These are phyloP conservation scores for Chloroceryle inda DNA, from an alignment of 2,797 vertebrate genomes.

Conservation along the genomic window DNA sequence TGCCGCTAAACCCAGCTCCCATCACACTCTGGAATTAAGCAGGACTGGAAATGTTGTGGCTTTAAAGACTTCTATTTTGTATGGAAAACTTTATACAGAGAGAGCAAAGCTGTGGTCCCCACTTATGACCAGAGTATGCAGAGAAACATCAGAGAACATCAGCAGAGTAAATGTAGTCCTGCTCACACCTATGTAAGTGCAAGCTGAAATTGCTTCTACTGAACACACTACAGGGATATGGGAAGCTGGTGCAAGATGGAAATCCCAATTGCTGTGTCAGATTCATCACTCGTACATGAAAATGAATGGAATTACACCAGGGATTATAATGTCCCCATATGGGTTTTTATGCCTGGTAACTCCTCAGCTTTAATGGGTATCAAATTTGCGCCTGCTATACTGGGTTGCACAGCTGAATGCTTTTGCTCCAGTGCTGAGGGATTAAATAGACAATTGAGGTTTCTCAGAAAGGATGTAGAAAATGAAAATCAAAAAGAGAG, in stretches of 20 bases:
- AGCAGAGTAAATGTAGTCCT: neutral
- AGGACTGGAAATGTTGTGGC: neutral
- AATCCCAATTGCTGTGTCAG: neutral
- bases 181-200: neutral
- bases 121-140: neutral
- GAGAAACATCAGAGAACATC: neutral
- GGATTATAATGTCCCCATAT: slow-evolving; percentile 50
- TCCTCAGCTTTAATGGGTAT: slow-evolving; percentile 59
- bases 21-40: neutral
- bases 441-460: slow-evolving; percentile 71
- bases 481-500: slow-evolving; percentile 51
- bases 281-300: slow-evolving; percentile 15
- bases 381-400: slow-evolving; percentile 58
- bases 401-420: slow-evolving; percentile 44
- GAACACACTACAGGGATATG: neutral
- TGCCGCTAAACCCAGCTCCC: neutral
- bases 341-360: slow-evolving; percentile 52
- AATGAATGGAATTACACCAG: slow-evolving; percentile 59
- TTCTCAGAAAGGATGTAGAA: slow-evolving; percentile 53
- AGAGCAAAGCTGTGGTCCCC: neutral
- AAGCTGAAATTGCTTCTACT: neutral
- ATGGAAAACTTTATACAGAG: neutral
- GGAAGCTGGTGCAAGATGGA: neutral
- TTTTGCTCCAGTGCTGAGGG: slow-evolving; percentile 47
- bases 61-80: neutral